These are phyloP conservation scores for Sciurus vulgaris DNA, from an alignment of 2,797 vertebrate genomes.

Conservation along the genomic window DNA sequence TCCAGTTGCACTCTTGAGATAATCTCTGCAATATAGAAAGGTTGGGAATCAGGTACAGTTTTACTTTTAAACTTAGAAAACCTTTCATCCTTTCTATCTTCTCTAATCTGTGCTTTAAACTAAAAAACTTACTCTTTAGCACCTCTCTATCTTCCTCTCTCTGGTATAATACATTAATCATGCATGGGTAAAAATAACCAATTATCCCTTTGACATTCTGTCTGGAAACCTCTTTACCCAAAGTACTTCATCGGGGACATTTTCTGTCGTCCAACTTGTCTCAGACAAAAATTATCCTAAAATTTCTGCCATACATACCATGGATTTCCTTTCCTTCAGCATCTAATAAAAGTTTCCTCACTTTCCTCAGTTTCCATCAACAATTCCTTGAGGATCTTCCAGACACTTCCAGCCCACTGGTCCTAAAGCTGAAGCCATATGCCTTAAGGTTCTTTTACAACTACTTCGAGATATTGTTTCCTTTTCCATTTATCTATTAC, in stretches of 20 bases:
- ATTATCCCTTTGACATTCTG: neutral
- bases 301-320: neutral
- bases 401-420: neutral
- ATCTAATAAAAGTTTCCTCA: neutral
- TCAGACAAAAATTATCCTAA: neutral
- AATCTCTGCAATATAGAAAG: neutral
- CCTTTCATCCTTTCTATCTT: neutral
- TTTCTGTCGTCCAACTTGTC: neutral
- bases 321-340: neutral
- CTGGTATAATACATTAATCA: neutral
- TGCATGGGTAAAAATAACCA: constrained; percentile 17
- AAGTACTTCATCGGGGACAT: neutral
- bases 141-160: neutral
- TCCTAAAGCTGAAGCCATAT: neutral
- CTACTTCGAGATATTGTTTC: neutral
- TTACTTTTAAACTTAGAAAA: neutral
- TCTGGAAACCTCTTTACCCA: neutral
- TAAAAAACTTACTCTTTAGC: neutral
- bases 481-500: neutral
- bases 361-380: neutral
- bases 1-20: neutral
- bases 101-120: constrained; percentile 34
- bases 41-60: neutral
- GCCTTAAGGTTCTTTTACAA: neutral
- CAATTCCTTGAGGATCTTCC: neutral